Percentiles rank a stretch among this genome's conserved stretches.
phyloP scores from a whole-genome alignment of 2,888 invertebrate species.

The Tyria jacobaeae region DNA sequence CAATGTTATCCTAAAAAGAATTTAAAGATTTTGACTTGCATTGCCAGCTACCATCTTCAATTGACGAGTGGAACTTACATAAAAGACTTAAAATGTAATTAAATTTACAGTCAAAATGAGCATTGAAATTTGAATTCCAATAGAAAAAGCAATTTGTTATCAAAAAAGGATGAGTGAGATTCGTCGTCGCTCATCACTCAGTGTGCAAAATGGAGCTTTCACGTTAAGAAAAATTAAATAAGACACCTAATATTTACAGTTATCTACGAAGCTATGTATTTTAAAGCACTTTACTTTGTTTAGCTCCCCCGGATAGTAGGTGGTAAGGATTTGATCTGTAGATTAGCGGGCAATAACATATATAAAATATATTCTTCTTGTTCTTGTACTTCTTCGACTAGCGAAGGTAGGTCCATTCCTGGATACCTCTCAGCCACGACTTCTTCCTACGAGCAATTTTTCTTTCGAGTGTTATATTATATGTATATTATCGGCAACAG shows the following conservation, averaged over 20 bases:
- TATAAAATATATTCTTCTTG: not conserved
- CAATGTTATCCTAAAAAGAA: too few species aligned
- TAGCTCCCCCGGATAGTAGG: slow-evolving; percentile 52
- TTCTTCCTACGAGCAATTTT: too few species aligned
- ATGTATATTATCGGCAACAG: too few species aligned
- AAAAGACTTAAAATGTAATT: not conserved
- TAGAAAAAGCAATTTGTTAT: slow-evolving; percentile 37
- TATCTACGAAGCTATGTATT: slow-evolving; percentile 61
- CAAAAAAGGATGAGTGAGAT: slow-evolving; percentile 30
- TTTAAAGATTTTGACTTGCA: too few species aligned
- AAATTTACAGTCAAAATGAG: slow-evolving; percentile 6
- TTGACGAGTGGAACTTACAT: not conserved
- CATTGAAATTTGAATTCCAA: slow-evolving; percentile 15
- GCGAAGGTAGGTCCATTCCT: too few species aligned
- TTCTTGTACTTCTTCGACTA: too few species aligned
- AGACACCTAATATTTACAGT: slow-evolving; percentile 73
- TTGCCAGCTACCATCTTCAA: too few species aligned
- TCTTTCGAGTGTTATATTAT: too few species aligned
- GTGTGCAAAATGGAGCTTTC: slow-evolving; percentile 42
- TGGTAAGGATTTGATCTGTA: slow-evolving; percentile 35
- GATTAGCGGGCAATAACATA: slow-evolving; percentile 31
- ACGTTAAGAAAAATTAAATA: slow-evolving; percentile 67
- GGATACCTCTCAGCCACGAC: too few species aligned
- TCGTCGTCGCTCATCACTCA: slow-evolving; percentile 37
- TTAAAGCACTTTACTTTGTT: slow-evolving; percentile 71